Percentiles rank a stretch among this genome's conserved stretches.
These are phyloP conservation scores for Columbina picui DNA, from an alignment of 2,113 vertebrate species.

Conservation along the genomic window DNA sequence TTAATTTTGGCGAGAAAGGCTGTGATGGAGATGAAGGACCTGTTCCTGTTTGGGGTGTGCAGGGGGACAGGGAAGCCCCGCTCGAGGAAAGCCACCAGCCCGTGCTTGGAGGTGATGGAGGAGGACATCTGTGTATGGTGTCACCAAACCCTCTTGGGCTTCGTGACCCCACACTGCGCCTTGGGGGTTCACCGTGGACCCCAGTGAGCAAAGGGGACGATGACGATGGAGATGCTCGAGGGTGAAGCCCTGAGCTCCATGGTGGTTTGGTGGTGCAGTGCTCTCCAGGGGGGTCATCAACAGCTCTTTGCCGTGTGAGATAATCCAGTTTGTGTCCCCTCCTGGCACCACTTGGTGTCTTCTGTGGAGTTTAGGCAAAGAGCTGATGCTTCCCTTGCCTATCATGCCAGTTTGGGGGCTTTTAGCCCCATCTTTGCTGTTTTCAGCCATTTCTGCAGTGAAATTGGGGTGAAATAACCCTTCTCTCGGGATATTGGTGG, in stretches of 20 bases:
- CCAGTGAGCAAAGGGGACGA: neutral
- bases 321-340: neutral
- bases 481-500: rapidly evolving
- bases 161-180: neutral
- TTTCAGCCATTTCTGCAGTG: neutral
- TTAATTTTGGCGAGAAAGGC: neutral
- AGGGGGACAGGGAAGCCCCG: rapidly evolving
- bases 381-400: neutral
- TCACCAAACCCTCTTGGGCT: neutral
- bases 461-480: neutral
- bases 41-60: neutral
- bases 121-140: neutral
- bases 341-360: neutral
- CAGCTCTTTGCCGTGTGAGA: rapidly evolving
- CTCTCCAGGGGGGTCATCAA: neutral
- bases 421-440: neutral
- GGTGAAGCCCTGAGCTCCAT: neutral
- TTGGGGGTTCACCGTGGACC: neutral
- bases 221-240: neutral
- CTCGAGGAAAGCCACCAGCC: neutral
- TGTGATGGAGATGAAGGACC: neutral
- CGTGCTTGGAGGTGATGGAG: neutral
- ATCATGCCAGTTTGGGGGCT: rapidly evolving
- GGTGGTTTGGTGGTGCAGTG: neutral
- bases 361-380: neutral